Conservation (phyloP, 2,797 vertebrate genomes). For the Ctenopoma kingsleyae region DNA sequence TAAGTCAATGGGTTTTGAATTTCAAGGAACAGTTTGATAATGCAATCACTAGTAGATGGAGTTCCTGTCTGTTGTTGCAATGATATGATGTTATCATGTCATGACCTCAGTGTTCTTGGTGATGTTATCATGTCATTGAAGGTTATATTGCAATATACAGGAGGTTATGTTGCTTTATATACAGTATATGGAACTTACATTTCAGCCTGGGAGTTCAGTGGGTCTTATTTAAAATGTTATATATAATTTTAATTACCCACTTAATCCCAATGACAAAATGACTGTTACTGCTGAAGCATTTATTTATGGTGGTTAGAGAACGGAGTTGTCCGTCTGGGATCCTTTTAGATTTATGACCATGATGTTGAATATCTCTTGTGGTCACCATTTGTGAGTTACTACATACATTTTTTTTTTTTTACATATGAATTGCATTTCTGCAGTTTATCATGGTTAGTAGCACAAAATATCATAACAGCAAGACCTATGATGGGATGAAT, state of each 20-base stretch:
- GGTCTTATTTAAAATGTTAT: constrained; percentile 4
- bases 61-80: neutral
- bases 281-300: constrained; percentile 44
- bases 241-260: constrained; percentile 23
- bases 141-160: constrained; percentile 6
- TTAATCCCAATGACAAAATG: constrained; percentile 34
- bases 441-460: constrained; percentile 20
- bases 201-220: neutral
- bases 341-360: constrained; percentile 49
- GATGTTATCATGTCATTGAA: neutral
- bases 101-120: no score
- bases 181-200: neutral
- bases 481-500: constrained; percentile 29
- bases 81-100: neutral
- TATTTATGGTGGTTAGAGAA: constrained; percentile 39
- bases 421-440: constrained; percentile 40
- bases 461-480: constrained; percentile 9
- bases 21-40: neutral
- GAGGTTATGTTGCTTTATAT: no score
- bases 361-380: constrained; percentile 21
- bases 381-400: constrained; percentile 46
- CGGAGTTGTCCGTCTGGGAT: constrained; percentile 27
- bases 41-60: neutral
- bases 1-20: neutral
- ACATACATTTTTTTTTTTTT: constrained; percentile 42